Evolutionary conservation across 2,888 invertebrate genomes (phyloP), one percentile per base, ranked within the genome.

Genomic region (Boloria euphrosyne): DNA sequence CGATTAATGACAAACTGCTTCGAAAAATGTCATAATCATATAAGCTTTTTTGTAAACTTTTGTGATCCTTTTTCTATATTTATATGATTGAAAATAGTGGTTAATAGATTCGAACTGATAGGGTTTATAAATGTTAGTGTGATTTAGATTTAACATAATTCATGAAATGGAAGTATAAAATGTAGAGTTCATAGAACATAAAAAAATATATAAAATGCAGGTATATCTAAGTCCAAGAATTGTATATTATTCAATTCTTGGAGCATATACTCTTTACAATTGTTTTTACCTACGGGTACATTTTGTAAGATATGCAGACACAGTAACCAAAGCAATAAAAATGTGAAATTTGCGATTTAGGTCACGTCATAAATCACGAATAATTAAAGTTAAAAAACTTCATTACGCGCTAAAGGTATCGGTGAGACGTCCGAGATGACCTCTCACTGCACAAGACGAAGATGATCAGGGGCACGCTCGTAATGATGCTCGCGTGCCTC

Each of bases 401-500:
- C 17, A 58, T 46, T 53, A 62, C n/a, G 53, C 18, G 50, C 46
- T 53, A 50, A 22, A 65, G 60, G 31, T 62, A 61, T 62, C 43
- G 47, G 51, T 58, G 49, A 60, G 63, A 62, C 71, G 68, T 71
- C 54, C 70, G 53, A 59, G 43, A 68, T 75, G 76, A 78, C 76
- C 77, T 78, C 73, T 76, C 67, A 65, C 65, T 68, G 71, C 64
- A 65, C 55, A 62, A 67, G 61, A 67, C 65, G 71, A 72, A 71
- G 76, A 75, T 74, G 70, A 78, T 74, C 76, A 74, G 72, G 68
- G 73, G 73, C 73, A 73, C 78, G 78, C 74, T 71, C 74, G 80
- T 85, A 86, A 87, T 81, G 84, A 84, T 78, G 80, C 82, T 85
- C 87, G 87, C 88, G 86, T 87, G 88, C 85, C 83, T 78, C 75